Conservation (phyloP, 1,140 invertebrate species). For the Leptonema lineaticorne region DNA sequence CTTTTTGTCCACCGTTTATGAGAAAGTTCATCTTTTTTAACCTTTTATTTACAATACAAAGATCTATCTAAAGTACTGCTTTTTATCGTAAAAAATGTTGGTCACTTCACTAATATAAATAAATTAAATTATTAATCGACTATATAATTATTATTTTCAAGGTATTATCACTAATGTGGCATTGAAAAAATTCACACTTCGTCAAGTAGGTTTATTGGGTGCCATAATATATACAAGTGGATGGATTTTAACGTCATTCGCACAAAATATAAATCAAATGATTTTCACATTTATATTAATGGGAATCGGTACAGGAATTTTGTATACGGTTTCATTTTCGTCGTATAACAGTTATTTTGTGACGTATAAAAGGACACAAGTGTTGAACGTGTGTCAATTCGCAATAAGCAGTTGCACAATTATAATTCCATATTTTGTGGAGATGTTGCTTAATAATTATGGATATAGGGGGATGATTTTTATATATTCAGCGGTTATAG, state of each 20-base stretch:
- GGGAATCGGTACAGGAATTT: slow-evolving; percentile 52
- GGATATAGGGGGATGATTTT: slow-evolving; percentile 52
- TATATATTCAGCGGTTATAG: slow-evolving; percentile 9
- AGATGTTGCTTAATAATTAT: slow-evolving; percentile 55
- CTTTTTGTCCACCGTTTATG: too few species aligned
- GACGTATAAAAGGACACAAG: slow-evolving; percentile 57
- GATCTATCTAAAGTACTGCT: too few species aligned
- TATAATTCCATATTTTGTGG: slow-evolving; percentile 58
- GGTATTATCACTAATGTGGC: slow-evolving; percentile 59
- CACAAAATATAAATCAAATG: slow-evolving; percentile 55
- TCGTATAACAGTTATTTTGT: slow-evolving; percentile 61
- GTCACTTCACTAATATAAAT: too few species aligned
- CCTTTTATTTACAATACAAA: too few species aligned
- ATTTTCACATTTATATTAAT: slow-evolving; percentile 54
- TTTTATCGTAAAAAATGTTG: too few species aligned
- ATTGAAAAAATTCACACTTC: slow-evolving; percentile 53
- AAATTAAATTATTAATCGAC: too few species aligned
- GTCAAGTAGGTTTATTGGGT: slow-evolving; percentile 56
- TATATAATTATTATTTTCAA: slow-evolving; percentile 35
- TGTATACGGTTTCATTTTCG: slow-evolving; percentile 63
- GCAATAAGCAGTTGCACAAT: slow-evolving; percentile 64
- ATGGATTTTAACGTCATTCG: slow-evolving; percentile 55
- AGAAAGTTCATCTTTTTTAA: too few species aligned
- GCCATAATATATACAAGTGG: slow-evolving; percentile 55
- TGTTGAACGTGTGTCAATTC: slow-evolving; percentile 60